phyloP scores from a whole-genome alignment of 92 coral and sea anemone species.

The Porites lobata region DNA sequence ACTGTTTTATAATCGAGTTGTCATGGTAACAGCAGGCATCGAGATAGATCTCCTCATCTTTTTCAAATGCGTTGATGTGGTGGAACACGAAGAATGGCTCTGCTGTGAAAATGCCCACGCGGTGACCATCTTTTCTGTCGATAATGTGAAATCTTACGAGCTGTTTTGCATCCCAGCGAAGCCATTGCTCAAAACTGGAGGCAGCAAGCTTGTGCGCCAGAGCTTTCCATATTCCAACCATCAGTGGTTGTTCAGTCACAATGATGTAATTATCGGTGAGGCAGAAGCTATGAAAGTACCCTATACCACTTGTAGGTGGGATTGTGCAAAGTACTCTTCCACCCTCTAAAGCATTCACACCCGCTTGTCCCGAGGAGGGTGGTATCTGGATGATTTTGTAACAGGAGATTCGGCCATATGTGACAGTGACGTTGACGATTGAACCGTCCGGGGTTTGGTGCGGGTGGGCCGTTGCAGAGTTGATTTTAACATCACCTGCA shows the following conservation, averaged over 20 bases:
- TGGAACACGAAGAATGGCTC: constrained; percentile 86
- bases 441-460: constrained; percentile 80
- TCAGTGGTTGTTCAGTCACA: constrained; percentile 75
- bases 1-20: constrained; percentile 49
- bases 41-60: constrained; percentile 64
- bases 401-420: constrained; percentile 50
- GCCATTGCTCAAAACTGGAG: constrained; percentile 52
- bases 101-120: constrained; percentile 63
- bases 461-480: constrained; percentile 79
- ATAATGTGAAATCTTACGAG: constrained; percentile 76
- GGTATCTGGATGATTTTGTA: constrained; percentile 79
- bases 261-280: constrained; percentile 87
- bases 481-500: constrained; percentile 43
- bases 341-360: constrained; percentile 70
- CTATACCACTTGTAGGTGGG: constrained; percentile 63
- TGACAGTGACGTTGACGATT: constrained; percentile 56
- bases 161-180: constrained; percentile 79
- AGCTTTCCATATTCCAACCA: constrained; percentile 60
- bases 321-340: constrained; percentile 74
- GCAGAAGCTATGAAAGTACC: constrained; percentile 88
- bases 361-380: constrained; percentile 43
- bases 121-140: constrained; percentile 69
- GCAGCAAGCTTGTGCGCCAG: constrained; percentile 57
- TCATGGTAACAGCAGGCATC: constrained; percentile 85
- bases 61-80: constrained; percentile 87